Percentiles rank a stretch among this genome's conserved stretches.
Conservation (phyloP, 64 coral and sea anemone species). For the Montipora foliosa region DNA sequence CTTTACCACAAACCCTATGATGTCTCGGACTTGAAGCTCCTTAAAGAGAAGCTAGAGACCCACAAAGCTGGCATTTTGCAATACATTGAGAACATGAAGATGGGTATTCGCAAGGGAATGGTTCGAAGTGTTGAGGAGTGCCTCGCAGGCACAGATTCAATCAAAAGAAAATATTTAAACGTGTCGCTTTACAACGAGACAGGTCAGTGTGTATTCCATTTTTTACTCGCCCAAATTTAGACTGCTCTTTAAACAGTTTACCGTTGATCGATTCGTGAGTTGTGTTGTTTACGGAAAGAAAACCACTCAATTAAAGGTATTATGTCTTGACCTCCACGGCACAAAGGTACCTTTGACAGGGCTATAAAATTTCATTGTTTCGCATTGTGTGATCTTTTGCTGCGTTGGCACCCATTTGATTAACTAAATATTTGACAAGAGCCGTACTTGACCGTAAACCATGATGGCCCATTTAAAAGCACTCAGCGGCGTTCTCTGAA, state of each 20-base stretch:
- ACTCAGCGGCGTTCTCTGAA: background rate
- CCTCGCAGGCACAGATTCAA: constrained; percentile 66
- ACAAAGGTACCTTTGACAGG: background rate
- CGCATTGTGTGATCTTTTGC: background rate
- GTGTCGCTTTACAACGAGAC: constrained; percentile 81
- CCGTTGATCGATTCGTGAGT: background rate
- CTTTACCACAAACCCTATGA: constrained; percentile 65
- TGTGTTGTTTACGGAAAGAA: background rate
- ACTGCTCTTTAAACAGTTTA: background rate
- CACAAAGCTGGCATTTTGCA: constrained; percentile 55
- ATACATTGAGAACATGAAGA: constrained; percentile 90
- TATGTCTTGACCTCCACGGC: background rate
- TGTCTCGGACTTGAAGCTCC: constrained; percentile 42
- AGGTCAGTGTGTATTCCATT: constrained; percentile 57
- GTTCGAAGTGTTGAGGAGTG: constrained; percentile 78
- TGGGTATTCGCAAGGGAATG: constrained; percentile 82
- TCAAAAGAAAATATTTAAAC: constrained; percentile 83
- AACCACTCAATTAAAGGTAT: background rate
- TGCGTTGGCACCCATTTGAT: background rate
- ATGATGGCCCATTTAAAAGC: background rate
- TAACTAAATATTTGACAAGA: background rate
- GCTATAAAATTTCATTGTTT: background rate
- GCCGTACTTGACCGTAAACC: background rate
- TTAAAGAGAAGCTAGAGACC: constrained; percentile 45
- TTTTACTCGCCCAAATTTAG: background rate